Base-by-base conservation (phyloP, 2,797 vertebrate genomes). In the Sebastes matsubarae region DNA sequence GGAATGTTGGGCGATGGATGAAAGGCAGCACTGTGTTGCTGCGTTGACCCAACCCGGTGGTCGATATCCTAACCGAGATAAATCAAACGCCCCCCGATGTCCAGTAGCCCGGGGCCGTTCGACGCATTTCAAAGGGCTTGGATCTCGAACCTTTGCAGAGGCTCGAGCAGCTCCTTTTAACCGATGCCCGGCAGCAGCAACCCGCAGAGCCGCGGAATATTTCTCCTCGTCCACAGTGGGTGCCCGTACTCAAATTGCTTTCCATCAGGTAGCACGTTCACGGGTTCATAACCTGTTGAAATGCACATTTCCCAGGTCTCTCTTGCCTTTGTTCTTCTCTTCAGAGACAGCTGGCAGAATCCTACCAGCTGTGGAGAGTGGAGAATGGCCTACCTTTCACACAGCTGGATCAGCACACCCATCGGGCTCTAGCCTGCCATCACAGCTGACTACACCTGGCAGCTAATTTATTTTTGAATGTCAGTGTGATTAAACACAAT, bases 21-120 rank as follows among this genome's bases (percentile, higher is more conserved):
- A 89, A 90, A 87, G 67, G 70, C 58, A 69, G 27, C 10, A 3
- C 57, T 59, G 63, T 74, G 79, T 58, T 82, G 52, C 74, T 46
- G 75, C 25, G 14, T n/a, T 86, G 87, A 88, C 87, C 82, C 68
- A 68, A 74, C 59, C 66, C 8, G 38, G 80, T 89, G 84, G 80
- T 90, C 73, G 24, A 87, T 91, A 83, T 83, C 79, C 84, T 80
- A 34, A 77, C 78, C 1, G 54, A 82, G 68, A 86, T 76, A 63
- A 89, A 88, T 89, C 88, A 91, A 91, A 87, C 13, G 11, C 74
- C 75, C 68, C 79, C 73, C 4, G 6, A 72, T 70, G 77, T 91
- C 85, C 90, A 81, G 82, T 16, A 75, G 89, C 89, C 84, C 8
- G 8, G 11, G 78, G 88, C 75, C 68, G 61, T 75, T 84, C 50